A percentile compares a stretch with the other conserved stretches of the same genome.
Conservation (phyloP, 92 coral and sea anemone genomes). For the Phenganax subtilis region DNA sequence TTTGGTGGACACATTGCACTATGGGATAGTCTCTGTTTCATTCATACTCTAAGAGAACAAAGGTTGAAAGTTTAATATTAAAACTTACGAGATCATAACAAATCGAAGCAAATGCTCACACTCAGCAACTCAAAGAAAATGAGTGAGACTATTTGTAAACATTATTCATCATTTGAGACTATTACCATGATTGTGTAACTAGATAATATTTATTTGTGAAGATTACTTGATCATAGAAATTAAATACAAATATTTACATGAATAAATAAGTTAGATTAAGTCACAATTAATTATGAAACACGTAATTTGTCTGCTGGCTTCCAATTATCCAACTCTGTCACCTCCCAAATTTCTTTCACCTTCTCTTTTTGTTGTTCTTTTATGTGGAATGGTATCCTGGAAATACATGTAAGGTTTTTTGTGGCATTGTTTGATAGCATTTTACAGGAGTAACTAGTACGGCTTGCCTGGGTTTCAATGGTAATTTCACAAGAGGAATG, state of each 20-base stretch:
- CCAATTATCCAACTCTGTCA: conserved; percentile 71
- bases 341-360: conserved; percentile 69
- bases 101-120: no score
- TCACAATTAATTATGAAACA: not conserved
- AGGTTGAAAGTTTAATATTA: no score
- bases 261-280: not conserved
- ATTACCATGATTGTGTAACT: not conserved
- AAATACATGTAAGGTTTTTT: not conserved
- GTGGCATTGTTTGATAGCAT: not conserved
- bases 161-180: not conserved
- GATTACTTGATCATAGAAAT: not conserved
- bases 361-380: conserved; percentile 52
- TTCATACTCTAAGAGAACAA: no score
- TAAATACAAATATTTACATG: not conserved
- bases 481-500: conserved; percentile 86
- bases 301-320: conserved; percentile 66
- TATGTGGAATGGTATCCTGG: conserved; percentile 66
- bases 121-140: no score
- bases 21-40: no score
- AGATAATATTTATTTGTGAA: not conserved
- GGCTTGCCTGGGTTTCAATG: conserved; percentile 66
- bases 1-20: no score
- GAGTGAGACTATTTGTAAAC: no score
- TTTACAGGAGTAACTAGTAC: no score
- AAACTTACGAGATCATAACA: no score